phyloP scores from a whole-genome alignment of 2,113 vertebrate species.

The Rhinogobius similis region DNA sequence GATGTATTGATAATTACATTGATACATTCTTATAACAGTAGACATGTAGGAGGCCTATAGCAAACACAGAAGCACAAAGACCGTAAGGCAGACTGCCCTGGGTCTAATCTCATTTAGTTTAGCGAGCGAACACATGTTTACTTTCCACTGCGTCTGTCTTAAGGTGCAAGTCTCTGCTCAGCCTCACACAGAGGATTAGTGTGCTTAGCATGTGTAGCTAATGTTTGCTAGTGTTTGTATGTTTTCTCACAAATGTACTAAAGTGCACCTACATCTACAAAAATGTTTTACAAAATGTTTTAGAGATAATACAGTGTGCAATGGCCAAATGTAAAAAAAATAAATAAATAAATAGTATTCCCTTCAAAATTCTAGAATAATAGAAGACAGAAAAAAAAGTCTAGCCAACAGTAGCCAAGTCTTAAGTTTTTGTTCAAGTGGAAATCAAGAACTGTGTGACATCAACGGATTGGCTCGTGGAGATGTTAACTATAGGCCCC shows the following conservation, averaged over 20 bases:
- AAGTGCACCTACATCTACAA: too few relatives aligned
- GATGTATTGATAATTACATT: not conserved
- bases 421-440: not conserved
- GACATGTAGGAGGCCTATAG: constrained; percentile 1
- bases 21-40: not conserved
- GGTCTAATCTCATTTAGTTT: constrained; percentile 32
- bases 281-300: too few relatives aligned
- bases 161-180: not conserved
- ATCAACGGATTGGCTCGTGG: constrained; percentile 19
- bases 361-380: too few relatives aligned
- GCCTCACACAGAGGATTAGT: constrained; percentile 8
- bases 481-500: constrained; percentile 17
- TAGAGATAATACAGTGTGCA: not conserved
- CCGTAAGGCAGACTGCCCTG: constrained; percentile 2
- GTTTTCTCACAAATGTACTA: not conserved
- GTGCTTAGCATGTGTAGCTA: not conserved
- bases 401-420: not conserved
- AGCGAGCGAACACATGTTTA: constrained; percentile 21
- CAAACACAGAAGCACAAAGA: not conserved
- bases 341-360: too few relatives aligned
- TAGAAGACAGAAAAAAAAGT: too few relatives aligned
- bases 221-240: not conserved
- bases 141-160: not conserved
- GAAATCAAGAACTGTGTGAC: constrained; percentile 3
- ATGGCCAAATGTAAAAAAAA: too few relatives aligned